These are phyloP conservation scores for Bombus superbus DNA, from an alignment of 1,140 invertebrate genomes.

Conservation along the genomic window DNA sequence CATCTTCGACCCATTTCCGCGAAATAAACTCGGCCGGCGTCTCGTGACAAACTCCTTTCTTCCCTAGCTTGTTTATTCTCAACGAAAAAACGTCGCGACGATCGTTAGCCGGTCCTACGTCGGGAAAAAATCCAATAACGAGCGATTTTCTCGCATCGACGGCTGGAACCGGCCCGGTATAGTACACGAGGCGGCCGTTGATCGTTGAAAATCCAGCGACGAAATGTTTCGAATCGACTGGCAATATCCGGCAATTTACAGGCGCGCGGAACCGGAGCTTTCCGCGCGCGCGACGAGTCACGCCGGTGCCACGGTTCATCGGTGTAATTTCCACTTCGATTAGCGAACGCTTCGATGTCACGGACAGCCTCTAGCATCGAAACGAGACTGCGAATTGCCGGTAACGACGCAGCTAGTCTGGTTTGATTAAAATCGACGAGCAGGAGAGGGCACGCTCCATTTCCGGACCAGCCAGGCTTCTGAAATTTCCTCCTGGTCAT, in stretches of 20 bases:
- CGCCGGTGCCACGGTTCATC: conserved; percentile 22
- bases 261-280: conserved; percentile 28
- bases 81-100: too few species aligned
- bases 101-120: accelerated
- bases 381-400: conserved; percentile 34
- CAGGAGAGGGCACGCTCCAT: conserved; percentile 1
- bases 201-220: conserved; percentile 32
- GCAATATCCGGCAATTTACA: conserved; percentile 65
- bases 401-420: conserved; percentile 65
- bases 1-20: conserved; percentile 15
- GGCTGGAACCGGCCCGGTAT: too few species aligned
- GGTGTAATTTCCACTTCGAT: conserved; percentile 73
- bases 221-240: conserved; percentile 49
- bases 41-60: background rate
- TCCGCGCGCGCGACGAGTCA: conserved; percentile 6
- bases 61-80: background rate
- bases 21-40: background rate
- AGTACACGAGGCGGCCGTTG: background rate
- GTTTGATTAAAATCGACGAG: conserved; percentile 67
- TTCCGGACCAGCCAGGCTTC: background rate
- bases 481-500: conserved; percentile 5
- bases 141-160: background rate
- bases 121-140: background rate
- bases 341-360: conserved; percentile 49
- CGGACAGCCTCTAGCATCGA: background rate